Evolutionary conservation across 2,113 vertebrate genomes (phyloP).

Genomic region (Chlamydotis undulata): DNA sequence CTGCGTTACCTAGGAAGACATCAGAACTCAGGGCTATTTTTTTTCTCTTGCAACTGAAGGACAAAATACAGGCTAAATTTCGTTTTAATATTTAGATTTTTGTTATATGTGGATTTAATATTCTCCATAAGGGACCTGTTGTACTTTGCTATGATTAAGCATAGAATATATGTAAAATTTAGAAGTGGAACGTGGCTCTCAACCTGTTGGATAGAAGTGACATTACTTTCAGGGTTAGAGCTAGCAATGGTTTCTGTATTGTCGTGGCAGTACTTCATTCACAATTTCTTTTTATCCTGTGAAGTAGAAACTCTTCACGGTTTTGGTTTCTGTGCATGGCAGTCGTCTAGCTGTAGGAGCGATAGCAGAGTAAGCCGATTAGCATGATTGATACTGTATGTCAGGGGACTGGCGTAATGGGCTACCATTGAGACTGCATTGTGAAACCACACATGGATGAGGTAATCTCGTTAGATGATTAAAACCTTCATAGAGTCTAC

Average conservation of each 20-base stretch:
- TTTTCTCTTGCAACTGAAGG: background rate
- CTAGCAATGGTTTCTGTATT: background rate
- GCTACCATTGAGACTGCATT: conserved; percentile 37
- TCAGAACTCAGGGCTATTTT: background rate
- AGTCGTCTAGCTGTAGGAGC: background rate
- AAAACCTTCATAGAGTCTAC: conserved; percentile 49
- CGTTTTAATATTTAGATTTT: background rate
- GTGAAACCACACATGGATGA: conserved; percentile 64
- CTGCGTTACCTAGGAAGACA: background rate
- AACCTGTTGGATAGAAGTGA: background rate
- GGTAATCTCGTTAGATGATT: conserved; percentile 76
- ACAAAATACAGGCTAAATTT: background rate
- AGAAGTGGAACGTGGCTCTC: rapidly evolving
- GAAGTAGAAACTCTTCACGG: background rate
- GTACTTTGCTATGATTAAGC: background rate
- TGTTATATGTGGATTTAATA: background rate
- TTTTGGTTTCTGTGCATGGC: background rate
- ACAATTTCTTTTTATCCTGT: background rate
- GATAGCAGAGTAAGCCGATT: conserved; percentile 53
- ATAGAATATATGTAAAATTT: background rate
- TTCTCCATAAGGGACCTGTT: background rate
- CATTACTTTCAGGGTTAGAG: background rate
- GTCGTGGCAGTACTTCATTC: background rate
- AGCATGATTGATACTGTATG: conserved; percentile 52
- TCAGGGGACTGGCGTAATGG: conserved; percentile 74